Evolutionary conservation across 2,797 vertebrate species (phyloP).

Genomic region (Coluber constrictor): DNA sequence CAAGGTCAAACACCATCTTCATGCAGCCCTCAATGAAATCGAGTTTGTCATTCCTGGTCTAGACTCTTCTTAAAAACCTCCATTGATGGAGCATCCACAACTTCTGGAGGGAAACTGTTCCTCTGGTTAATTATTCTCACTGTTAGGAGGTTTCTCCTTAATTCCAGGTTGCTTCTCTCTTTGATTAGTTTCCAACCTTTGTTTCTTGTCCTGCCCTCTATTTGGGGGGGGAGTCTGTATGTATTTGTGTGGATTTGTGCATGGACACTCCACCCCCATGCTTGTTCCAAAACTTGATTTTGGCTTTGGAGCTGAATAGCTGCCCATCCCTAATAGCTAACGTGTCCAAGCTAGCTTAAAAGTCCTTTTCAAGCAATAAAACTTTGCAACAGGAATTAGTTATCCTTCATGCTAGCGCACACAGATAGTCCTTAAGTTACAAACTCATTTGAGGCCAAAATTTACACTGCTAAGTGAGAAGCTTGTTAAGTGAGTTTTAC

Average conservation of each 20-base stretch:
- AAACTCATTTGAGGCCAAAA: background rate
- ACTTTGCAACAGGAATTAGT: background rate
- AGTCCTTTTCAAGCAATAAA: background rate
- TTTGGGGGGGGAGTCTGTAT: background rate
- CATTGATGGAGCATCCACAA: fast-evolving
- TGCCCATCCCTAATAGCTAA: background rate
- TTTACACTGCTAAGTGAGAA: too few species aligned
- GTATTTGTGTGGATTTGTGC: background rate
- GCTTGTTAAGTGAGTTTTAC: background rate
- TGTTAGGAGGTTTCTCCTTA: too few species aligned
- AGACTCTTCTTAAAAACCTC: too few species aligned
- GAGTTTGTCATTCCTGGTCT: too few species aligned
- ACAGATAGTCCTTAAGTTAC: background rate
- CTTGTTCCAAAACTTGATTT: background rate
- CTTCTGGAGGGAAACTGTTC: too few species aligned
- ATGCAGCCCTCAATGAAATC: too few species aligned
- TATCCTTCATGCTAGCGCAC: background rate
- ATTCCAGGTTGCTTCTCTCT: too few species aligned
- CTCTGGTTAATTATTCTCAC: too few species aligned
- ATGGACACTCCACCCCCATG: fast-evolving
- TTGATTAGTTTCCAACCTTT: too few species aligned
- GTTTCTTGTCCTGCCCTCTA: background rate
- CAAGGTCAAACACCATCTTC: too few species aligned
- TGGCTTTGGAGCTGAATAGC: background rate
- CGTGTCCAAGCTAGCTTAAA: background rate